Percentiles rank a stretch among this genome's conserved stretches.
Conservation (phyloP, 2,797 vertebrate genomes). For the Avahi laniger region DNA sequence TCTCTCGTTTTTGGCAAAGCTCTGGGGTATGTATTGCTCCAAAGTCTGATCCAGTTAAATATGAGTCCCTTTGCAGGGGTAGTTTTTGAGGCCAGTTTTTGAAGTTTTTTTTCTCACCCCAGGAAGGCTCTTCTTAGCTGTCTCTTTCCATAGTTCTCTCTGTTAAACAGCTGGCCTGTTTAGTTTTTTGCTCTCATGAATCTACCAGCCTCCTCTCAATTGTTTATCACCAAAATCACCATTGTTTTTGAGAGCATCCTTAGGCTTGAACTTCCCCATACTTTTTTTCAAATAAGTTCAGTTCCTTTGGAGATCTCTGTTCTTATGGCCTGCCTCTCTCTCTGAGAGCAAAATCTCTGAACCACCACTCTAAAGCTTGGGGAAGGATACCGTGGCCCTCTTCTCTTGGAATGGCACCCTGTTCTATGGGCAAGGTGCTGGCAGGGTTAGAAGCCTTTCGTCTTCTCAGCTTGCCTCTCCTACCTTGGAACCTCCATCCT, state of each 20-base stretch:
- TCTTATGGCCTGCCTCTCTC: background rate
- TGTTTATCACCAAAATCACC: background rate
- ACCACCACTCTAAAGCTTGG: background rate
- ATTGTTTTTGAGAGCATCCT: background rate
- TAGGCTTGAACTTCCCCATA: background rate
- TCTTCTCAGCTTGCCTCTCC: background rate
- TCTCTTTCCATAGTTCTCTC: background rate
- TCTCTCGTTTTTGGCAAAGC: background rate
- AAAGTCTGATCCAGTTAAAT: background rate
- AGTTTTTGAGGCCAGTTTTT: background rate
- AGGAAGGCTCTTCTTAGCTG: background rate
- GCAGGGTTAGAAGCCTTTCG: background rate
- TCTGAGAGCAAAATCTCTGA: background rate
- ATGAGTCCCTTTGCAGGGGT: background rate
- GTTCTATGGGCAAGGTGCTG: background rate
- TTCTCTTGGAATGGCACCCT: background rate
- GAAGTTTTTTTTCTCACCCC: background rate
- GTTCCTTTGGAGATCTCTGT: background rate
- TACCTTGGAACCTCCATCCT: background rate
- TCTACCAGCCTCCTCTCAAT: background rate
- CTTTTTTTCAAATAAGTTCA: background rate
- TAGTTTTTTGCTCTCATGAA: background rate
- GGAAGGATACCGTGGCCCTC: background rate
- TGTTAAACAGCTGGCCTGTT: background rate
- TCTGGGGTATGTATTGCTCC: background rate